Conservation (phyloP, 2,797 vertebrate species). For the Falco naumanni region DNA sequence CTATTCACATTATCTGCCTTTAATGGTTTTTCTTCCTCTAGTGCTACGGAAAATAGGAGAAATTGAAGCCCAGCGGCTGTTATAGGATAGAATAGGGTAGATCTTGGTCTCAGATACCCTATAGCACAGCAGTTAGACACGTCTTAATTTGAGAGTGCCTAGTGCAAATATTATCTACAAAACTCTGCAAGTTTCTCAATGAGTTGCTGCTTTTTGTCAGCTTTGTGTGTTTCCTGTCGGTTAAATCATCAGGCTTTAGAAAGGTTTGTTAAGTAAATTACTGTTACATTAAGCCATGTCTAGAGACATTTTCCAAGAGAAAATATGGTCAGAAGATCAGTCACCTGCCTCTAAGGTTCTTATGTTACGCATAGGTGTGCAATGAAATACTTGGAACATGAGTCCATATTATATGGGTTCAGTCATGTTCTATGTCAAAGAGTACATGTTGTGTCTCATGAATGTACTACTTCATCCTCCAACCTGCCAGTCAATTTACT, state of each 20-base stretch:
- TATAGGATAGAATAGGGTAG: not conserved
- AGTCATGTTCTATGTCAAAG: not conserved
- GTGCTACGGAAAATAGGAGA: not conserved
- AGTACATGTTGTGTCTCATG: rapidly evolving
- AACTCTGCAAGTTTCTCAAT: not conserved
- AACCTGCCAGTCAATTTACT: not conserved
- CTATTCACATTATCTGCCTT: not conserved
- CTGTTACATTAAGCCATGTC: not conserved
- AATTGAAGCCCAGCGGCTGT: not conserved
- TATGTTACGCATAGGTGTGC: not conserved
- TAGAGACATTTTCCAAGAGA: not conserved
- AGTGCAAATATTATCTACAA: not conserved
- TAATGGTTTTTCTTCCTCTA: not conserved
- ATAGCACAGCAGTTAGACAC: not conserved
- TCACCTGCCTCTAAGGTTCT: not conserved
- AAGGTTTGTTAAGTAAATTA: not conserved
- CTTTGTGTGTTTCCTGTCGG: not conserved
- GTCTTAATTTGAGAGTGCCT: not conserved
- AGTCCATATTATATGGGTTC: not conserved
- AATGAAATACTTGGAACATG: not conserved
- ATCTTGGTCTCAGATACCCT: not conserved
- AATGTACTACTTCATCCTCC: not conserved
- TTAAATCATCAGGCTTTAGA: not conserved
- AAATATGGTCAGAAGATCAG: not conserved
- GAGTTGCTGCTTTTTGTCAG: not conserved